Percentiles rank a stretch among this genome's conserved stretches.
phyloP scores from a whole-genome alignment of 2,888 invertebrate species.

The Acleris laterana region DNA sequence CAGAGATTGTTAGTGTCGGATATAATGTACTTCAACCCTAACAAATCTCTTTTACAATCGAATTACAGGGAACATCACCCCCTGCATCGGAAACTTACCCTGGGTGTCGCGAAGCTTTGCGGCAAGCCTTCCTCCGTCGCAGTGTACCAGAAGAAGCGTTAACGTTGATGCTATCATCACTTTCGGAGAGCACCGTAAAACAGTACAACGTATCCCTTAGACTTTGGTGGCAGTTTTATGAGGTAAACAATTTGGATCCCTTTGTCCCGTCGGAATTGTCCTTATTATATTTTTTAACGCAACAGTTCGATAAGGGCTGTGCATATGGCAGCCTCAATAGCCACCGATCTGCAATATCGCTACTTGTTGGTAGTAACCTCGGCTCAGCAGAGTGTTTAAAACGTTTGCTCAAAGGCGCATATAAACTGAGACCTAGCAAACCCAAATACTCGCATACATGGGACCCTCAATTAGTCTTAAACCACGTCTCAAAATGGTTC shows the following conservation, averaged over 20 bases:
- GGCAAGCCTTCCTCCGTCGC: conserved; percentile 36
- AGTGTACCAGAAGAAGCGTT: conserved; percentile 32
- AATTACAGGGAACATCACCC: conserved; percentile 42
- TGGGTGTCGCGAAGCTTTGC: conserved; percentile 43
- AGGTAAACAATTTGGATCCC: not conserved
- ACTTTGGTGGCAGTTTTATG: conserved; percentile 8
- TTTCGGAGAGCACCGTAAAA: conserved; percentile 28
- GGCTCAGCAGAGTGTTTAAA: too few species aligned
- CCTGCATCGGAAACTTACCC: conserved; percentile 37
- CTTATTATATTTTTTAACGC: too few species aligned
- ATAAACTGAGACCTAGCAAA: too few species aligned
- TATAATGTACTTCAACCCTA: conserved; percentile 38
- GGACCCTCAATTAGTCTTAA: too few species aligned
- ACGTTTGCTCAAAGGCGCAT: too few species aligned
- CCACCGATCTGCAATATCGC: too few species aligned
- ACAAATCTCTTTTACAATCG: conserved; percentile 38
- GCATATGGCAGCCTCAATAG: too few species aligned
- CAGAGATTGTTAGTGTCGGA: conserved; percentile 35
- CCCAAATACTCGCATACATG: too few species aligned
- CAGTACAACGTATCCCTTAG: not conserved
- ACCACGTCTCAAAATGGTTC: too few species aligned
- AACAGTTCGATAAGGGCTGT: too few species aligned
- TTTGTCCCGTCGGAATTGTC: too few species aligned
- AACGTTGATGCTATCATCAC: conserved; percentile 40
- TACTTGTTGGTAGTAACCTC: too few species aligned